Conservation (phyloP, 2,113 vertebrate genomes). For the Vimba vimba region DNA sequence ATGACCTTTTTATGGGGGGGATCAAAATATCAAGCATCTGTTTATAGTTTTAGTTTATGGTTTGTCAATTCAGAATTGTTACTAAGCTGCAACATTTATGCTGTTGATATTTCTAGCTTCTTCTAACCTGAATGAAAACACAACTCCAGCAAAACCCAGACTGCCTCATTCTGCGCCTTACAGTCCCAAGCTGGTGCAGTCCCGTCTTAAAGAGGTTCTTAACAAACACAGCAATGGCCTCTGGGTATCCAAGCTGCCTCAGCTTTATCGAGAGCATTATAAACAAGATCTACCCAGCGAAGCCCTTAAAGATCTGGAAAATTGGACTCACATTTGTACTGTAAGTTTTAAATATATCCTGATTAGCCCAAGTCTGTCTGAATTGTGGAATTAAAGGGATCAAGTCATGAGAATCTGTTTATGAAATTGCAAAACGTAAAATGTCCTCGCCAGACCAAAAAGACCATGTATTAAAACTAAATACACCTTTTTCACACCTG, state of each 20-base stretch:
- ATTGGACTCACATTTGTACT: slow-evolving; percentile 87
- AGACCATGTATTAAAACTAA: background rate
- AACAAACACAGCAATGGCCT: slow-evolving; percentile 86
- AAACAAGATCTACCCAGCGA: slow-evolving; percentile 84
- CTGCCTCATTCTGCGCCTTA: slow-evolving; percentile 61
- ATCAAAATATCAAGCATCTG: background rate
- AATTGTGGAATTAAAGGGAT: background rate
- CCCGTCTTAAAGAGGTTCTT: slow-evolving; percentile 83
- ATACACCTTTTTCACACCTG: too few species aligned
- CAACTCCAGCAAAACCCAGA: slow-evolving; percentile 56
- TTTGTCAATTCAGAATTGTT: background rate
- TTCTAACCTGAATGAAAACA: slow-evolving; percentile 65
- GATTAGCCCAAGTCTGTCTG: background rate
- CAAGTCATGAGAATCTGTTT: background rate
- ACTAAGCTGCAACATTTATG: slow-evolving; percentile 13
- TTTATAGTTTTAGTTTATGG: background rate
- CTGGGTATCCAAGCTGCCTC: slow-evolving; percentile 88
- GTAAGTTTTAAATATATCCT: slow-evolving; percentile 68
- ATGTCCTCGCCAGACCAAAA: background rate
- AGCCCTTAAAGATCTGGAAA: slow-evolving; percentile 82
- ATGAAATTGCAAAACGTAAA: background rate
- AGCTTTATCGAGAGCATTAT: slow-evolving; percentile 87
- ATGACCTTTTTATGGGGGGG: background rate
- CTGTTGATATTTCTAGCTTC: slow-evolving; percentile 58
- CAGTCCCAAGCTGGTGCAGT: slow-evolving; percentile 80